These are phyloP conservation scores for Neuroscelio doddi DNA, from an alignment of 2,888 invertebrate species.

Conservation along the genomic window DNA sequence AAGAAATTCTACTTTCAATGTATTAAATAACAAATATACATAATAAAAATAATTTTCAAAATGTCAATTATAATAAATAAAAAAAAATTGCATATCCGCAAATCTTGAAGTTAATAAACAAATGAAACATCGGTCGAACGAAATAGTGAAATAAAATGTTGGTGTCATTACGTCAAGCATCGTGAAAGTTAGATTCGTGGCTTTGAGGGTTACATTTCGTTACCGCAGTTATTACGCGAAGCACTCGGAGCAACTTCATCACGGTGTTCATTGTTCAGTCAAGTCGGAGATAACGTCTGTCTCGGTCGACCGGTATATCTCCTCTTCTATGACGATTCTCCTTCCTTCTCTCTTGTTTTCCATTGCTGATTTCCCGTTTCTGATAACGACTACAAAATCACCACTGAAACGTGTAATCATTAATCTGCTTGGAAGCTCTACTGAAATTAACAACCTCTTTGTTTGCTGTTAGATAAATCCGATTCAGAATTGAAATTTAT, in stretches of 20 bases:
- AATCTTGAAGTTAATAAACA: not conserved
- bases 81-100: no score
- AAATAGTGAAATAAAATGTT: no score
- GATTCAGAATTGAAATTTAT: no score
- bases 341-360: slow-evolving; percentile 7
- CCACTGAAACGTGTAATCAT: slow-evolving; percentile 33
- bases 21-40: no score
- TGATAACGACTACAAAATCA: slow-evolving; percentile 39
- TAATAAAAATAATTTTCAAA: no score
- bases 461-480: no score
- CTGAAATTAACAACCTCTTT: slow-evolving; percentile 14
- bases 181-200: slow-evolving; percentile 36
- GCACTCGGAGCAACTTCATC: slow-evolving; percentile 29
- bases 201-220: slow-evolving; percentile 33
- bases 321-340: slow-evolving; percentile 12
- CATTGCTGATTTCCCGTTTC: slow-evolving; percentile 28
- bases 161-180: no score
- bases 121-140: not conserved
- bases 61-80: no score
- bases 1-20: no score
- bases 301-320: slow-evolving; percentile 24
- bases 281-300: slow-evolving; percentile 33
- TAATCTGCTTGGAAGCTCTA: slow-evolving; percentile 9
- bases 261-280: slow-evolving; percentile 35
- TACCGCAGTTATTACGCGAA: slow-evolving; percentile 32